These are phyloP conservation scores for Chlorops oryzae DNA, from an alignment of 1,140 invertebrate genomes.

Conservation along the genomic window DNA sequence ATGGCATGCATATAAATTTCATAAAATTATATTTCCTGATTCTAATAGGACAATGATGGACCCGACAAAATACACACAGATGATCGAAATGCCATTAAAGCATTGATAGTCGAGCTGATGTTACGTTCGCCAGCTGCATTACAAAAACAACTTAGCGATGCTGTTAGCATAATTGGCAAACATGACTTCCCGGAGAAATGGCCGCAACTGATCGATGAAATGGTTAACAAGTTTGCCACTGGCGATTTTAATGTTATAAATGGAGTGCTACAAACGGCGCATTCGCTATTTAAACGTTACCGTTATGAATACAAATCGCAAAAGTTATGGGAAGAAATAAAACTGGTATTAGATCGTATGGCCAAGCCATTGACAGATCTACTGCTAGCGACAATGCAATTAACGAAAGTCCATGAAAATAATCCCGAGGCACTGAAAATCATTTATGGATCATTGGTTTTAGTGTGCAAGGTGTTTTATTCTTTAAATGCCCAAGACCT, in stretches of 20 bases:
- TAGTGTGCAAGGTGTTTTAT: constrained; percentile 95
- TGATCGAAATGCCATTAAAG: constrained; percentile 77
- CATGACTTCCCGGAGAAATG: constrained; percentile 93
- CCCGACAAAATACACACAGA: constrained; percentile 71
- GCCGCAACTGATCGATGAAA: constrained; percentile 81
- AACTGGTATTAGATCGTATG: constrained; percentile 90
- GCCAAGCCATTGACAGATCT: constrained; percentile 89
- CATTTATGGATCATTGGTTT: constrained; percentile 81
- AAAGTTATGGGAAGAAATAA: constrained; percentile 91
- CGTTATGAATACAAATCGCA: constrained; percentile 94
- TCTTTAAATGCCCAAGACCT: constrained; percentile 95
- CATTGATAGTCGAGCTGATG: constrained; percentile 87
- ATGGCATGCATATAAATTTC: neutral
- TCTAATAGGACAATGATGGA: constrained; percentile 68
- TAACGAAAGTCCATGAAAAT: constrained; percentile 69
- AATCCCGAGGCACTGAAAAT: constrained; percentile 77
- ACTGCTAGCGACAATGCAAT: constrained; percentile 79
- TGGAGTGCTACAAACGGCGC: constrained; percentile 88
- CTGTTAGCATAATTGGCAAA: constrained; percentile 89
- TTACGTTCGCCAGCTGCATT: constrained; percentile 81
- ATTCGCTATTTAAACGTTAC: constrained; percentile 94
- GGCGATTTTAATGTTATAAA: constrained; percentile 94
- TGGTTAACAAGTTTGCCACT: constrained; percentile 86
- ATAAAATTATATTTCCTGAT: neutral
- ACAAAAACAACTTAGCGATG: constrained; percentile 93